Evolutionary conservation across 2,797 vertebrate species (phyloP).

Genomic region (Tarsius wallacei): DNA sequence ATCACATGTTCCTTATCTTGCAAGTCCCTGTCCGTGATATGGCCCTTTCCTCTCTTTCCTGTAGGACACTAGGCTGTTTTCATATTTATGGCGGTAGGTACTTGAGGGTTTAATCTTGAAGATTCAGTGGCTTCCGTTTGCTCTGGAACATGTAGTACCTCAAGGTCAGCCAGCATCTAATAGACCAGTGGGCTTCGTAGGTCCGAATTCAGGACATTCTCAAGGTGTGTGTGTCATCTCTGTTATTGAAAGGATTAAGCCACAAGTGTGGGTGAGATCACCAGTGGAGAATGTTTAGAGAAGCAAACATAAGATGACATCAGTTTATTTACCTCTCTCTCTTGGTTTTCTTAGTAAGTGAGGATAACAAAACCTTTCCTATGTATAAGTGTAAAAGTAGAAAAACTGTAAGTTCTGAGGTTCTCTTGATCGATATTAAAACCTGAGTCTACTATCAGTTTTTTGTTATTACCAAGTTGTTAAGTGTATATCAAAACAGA

Average conservation of each 20-base stretch:
- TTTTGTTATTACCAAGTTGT: background rate
- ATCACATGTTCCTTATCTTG: background rate
- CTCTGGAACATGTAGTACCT: background rate
- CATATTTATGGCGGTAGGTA: background rate
- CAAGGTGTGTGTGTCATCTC: background rate
- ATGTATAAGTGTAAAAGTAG: background rate
- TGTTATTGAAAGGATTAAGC: background rate
- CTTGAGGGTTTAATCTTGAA: background rate
- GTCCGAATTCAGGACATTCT: background rate
- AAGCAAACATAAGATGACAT: background rate
- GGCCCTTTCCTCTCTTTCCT: background rate
- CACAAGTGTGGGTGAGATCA: background rate
- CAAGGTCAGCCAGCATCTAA: background rate
- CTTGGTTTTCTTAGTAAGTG: conserved; percentile 38
- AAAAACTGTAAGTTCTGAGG: background rate
- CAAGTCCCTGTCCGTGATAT: background rate
- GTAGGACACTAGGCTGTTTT: background rate
- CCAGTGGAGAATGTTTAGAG: background rate
- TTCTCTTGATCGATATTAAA: background rate
- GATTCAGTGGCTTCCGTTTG: background rate
- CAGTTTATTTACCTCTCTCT: background rate
- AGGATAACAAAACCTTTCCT: conserved; percentile 45
- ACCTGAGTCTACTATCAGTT: background rate
- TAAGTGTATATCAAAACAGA: background rate
- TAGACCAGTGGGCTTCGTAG: background rate